Conservation (phyloP, 2,797 vertebrate species). For the Holocentrus rufus region DNA sequence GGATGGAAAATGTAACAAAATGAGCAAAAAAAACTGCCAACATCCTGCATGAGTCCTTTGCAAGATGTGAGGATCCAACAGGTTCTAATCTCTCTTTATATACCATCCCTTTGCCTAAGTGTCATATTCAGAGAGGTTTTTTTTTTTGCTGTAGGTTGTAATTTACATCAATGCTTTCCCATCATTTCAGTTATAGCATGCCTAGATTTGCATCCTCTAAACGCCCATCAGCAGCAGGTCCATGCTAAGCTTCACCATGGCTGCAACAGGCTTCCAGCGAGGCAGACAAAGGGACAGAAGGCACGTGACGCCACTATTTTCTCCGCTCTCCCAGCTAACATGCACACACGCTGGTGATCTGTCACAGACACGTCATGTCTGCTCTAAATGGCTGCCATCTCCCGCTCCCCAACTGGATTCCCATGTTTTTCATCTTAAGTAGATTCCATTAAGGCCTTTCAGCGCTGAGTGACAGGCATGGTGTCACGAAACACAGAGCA, state of each 20-base stretch:
- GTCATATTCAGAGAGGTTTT: too few species aligned
- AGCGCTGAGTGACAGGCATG: slow-evolving; percentile 69
- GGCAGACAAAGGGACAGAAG: slow-evolving; percentile 56
- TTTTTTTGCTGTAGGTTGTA: neutral
- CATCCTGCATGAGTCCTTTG: too few species aligned
- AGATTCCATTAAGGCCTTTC: slow-evolving; percentile 66
- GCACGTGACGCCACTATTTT: slow-evolving; percentile 44
- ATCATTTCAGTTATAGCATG: neutral
- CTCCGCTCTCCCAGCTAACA: slow-evolving; percentile 73
- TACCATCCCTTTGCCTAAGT: too few species aligned
- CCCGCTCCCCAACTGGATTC: slow-evolving; percentile 73
- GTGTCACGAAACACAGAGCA: slow-evolving; percentile 64
- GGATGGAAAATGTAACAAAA: too few species aligned
- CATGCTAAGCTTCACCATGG: neutral
- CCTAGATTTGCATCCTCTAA: slow-evolving; percentile 10
- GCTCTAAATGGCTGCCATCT: slow-evolving; percentile 78
- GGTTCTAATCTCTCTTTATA: too few species aligned
- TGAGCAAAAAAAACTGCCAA: too few species aligned
- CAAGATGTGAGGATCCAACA: too few species aligned
- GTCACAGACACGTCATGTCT: slow-evolving; percentile 76
- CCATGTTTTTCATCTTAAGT: slow-evolving; percentile 77
- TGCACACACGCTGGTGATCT: slow-evolving; percentile 74
- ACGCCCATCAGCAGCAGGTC: slow-evolving; percentile 12
- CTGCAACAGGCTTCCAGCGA: slow-evolving; percentile 32
- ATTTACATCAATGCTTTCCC: slow-evolving; percentile 2